Conservation (phyloP, 2,888 invertebrate species). For the Ypsolopha sequella region DNA sequence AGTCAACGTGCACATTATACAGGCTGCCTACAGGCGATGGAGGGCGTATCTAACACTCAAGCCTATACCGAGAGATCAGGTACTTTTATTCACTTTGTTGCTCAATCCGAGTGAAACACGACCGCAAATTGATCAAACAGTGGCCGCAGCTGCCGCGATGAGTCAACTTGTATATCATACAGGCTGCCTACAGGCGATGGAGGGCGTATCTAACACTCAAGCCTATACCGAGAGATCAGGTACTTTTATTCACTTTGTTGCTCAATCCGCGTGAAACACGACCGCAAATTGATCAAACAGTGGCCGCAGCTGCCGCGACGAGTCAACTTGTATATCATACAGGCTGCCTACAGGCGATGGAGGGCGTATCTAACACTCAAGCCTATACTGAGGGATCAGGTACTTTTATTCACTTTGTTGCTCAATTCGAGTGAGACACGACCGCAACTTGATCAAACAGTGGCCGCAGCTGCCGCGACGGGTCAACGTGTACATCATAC, state of each 20-base stretch:
- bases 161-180: constrained; percentile 69
- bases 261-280: constrained; percentile 19
- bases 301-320: constrained; percentile 88
- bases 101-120: constrained; percentile 19
- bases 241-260: neutral
- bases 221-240: constrained; percentile 78
- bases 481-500: constrained; percentile 69
- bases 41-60: constrained; percentile 88
- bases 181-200: constrained; percentile 85
- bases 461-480: constrained; percentile 88
- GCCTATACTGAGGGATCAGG: constrained; percentile 78
- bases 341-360: constrained; percentile 85
- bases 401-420: neutral
- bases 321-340: constrained; percentile 69
- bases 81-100: neutral
- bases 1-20: constrained; percentile 69
- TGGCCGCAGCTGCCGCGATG: constrained; percentile 88
- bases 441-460: constrained; percentile 32
- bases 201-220: constrained; percentile 88
- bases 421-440: constrained; percentile 19
- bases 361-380: constrained; percentile 88
- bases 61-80: constrained; percentile 78
- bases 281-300: constrained; percentile 32
- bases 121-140: constrained; percentile 32
- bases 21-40: constrained; percentile 85